Percentiles rank a stretch among this genome's conserved stretches.
These are phyloP conservation scores for Chloroceryle inda DNA, from an alignment of 2,797 vertebrate species.

Conservation along the genomic window DNA sequence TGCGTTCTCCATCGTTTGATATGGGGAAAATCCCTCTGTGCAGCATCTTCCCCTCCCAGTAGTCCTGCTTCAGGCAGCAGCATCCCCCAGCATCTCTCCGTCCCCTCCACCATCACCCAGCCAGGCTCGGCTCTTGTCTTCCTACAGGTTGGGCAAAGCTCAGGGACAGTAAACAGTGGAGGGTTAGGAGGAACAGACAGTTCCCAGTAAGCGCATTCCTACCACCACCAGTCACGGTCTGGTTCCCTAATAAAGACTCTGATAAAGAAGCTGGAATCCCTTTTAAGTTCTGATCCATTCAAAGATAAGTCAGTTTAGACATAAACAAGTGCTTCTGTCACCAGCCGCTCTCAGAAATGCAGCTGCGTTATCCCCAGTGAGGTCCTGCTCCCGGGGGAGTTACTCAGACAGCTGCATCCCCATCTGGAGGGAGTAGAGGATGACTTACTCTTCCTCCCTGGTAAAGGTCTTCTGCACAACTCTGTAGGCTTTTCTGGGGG, in stretches of 20 bases:
- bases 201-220: conserved; percentile 56
- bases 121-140: not conserved
- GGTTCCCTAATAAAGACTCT: conserved; percentile 24
- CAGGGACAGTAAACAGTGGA: not conserved
- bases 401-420: conserved; percentile 22
- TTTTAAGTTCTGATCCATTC: conserved; percentile 53
- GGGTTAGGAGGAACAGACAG: conserved; percentile 29
- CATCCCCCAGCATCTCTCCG: not conserved
- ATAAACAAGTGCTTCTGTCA: conserved; percentile 58
- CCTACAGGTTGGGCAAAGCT: not conserved
- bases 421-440: conserved; percentile 27
- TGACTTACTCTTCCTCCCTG: conserved; percentile 6
- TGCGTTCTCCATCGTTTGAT: fast-evolving
- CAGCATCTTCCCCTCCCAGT: not conserved
- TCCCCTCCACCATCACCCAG: fast-evolving
- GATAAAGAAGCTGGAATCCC: conserved; percentile 66
- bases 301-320: conserved; percentile 37
- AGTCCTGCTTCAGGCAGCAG: not conserved
- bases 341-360: not conserved
- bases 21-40: not conserved
- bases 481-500: not conserved
- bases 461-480: not conserved
- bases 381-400: not conserved
- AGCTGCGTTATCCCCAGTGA: conserved; percentile 18
- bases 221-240: conserved; percentile 45